Percentiles rank a stretch among this genome's conserved stretches.
Conservation (phyloP, 1,140 invertebrate genomes). For the Asobara japonica region DNA sequence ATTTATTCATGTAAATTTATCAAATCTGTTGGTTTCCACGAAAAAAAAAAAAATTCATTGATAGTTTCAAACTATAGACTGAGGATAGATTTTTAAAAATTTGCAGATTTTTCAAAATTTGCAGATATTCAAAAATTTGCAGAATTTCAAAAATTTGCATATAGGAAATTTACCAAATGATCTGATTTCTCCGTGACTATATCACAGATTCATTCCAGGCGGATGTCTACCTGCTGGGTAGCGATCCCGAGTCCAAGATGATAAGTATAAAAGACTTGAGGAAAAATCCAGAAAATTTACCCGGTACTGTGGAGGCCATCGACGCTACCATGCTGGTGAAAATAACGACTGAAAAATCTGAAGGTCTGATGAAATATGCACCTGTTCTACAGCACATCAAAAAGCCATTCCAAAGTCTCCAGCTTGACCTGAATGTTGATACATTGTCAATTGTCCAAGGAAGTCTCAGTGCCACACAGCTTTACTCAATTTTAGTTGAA, state of each 20-base stretch:
- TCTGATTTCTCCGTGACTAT: too few relatives aligned
- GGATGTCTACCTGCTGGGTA: conserved; percentile 71
- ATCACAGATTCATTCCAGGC: too few relatives aligned
- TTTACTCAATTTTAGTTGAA: conserved; percentile 79
- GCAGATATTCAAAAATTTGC: too few relatives aligned
- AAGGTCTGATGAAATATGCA: conserved; percentile 57
- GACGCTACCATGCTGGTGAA: conserved; percentile 63
- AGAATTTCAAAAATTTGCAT: too few relatives aligned
- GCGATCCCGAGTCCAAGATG: conserved; percentile 66
- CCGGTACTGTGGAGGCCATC: conserved; percentile 53
- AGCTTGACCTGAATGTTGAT: conserved; percentile 75
- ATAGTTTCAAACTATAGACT: too few relatives aligned
- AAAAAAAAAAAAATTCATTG: too few relatives aligned
- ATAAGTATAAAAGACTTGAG: conserved; percentile 69
- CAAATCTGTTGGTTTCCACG: too few relatives aligned
- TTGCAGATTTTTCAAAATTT: too few relatives aligned
- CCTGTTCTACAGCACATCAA: conserved; percentile 67
- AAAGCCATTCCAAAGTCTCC: conserved; percentile 60
- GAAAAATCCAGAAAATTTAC: conserved; percentile 60
- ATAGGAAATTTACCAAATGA: too few relatives aligned
- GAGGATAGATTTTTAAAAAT: too few relatives aligned
- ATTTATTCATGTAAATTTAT: too few relatives aligned
- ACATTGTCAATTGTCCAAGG: conserved; percentile 75
- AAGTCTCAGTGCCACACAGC: conserved; percentile 70
- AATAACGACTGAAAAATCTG: conserved; percentile 56